phyloP scores from a whole-genome alignment of 2,888 invertebrate species.

The Polymixis flavicincta region DNA sequence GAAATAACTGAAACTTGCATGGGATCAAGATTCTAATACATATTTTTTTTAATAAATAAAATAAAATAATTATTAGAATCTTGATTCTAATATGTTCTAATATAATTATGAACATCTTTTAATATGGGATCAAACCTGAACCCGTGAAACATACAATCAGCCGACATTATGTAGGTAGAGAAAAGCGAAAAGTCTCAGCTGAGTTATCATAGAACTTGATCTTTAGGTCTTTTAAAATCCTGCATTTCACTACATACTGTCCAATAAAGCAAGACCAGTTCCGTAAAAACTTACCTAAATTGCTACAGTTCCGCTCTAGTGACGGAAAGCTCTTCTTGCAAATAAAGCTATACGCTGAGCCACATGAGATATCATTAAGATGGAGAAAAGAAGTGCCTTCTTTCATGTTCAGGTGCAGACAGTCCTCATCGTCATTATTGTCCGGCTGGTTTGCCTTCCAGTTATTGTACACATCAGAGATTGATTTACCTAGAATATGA shows the following conservation, averaged over 20 bases:
- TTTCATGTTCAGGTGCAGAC: constrained; percentile 61
- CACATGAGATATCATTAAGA: constrained; percentile 75
- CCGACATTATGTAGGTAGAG: not conserved
- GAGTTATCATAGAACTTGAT: not conserved
- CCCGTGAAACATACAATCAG: no score
- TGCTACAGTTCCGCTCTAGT: constrained; percentile 76
- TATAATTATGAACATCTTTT: no score
- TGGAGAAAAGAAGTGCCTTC: no score
- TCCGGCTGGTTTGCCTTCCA: not conserved
- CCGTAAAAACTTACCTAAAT: constrained; percentile 69
- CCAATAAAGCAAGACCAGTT: not conserved
- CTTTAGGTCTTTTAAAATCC: not conserved
- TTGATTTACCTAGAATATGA: constrained; percentile 1
- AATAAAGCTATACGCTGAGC: constrained; percentile 73
- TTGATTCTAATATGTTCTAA: no score
- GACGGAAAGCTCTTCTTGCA: constrained; percentile 78
- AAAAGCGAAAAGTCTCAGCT: not conserved
- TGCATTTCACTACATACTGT: not conserved
- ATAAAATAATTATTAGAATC: no score
- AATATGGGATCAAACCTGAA: no score
- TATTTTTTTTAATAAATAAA: no score
- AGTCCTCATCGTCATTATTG: constrained; percentile 70
- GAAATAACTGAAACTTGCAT: no score
- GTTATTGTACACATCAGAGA: not conserved
- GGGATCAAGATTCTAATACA: no score